Conservation (phyloP, 2,797 vertebrate species). For the Pteropus rufus region DNA sequence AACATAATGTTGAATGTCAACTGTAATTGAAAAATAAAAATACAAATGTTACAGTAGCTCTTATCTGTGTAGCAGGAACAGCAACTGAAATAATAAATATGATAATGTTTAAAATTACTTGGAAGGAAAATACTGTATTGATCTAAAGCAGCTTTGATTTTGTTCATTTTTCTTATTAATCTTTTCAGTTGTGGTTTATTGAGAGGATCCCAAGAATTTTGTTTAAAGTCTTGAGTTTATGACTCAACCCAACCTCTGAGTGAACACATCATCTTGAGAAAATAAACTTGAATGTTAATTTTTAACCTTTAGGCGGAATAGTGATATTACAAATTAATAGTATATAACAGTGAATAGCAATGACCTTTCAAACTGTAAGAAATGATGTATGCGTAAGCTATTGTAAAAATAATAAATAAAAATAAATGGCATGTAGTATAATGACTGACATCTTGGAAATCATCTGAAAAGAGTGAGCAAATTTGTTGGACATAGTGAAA, state of each 20-base stretch:
- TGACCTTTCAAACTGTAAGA: not conserved
- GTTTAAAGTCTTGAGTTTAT: not conserved
- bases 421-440: not conserved
- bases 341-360: not conserved
- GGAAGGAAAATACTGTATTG: not conserved
- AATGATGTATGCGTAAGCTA: not conserved
- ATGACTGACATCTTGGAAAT: not conserved
- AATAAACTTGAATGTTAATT: not conserved
- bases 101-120: constrained; percentile 1
- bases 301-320: not conserved
- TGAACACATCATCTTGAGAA: not conserved
- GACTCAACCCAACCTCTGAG: not conserved
- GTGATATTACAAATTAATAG: not conserved
- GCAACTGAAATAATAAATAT: not conserved
- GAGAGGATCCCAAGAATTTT: not conserved
- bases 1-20: too few species aligned
- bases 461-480: not conserved
- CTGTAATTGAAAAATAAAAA: not conserved
- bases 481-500: not conserved
- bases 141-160: not conserved
- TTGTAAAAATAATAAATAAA: not conserved
- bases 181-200: not conserved
- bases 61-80: not conserved
- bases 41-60: not conserved
- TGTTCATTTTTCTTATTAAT: not conserved